Conservation (phyloP, 2,888 invertebrate genomes). For the Drosophila barbarae region DNA sequence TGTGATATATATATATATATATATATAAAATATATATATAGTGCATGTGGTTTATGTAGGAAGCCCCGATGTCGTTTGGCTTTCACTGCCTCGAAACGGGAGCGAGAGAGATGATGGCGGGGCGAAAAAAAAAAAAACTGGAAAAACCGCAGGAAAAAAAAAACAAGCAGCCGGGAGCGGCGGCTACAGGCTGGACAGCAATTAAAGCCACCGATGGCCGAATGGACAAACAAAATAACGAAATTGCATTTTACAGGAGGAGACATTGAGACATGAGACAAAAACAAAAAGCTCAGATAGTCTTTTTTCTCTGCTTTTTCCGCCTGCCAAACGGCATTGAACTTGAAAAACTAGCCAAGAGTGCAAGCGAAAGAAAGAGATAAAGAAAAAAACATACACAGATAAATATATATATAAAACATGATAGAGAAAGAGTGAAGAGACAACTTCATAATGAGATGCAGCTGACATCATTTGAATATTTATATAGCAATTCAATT, state of each 20-base stretch:
- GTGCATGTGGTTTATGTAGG: conserved; percentile 29
- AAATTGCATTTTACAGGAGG: conserved; percentile 64
- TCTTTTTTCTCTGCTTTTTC: conserved; percentile 47
- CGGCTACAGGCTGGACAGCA: conserved; percentile 36
- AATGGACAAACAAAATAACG: conserved; percentile 65
- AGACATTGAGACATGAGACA: conserved; percentile 21
- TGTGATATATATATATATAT: conserved; percentile 2
- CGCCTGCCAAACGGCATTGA: conserved; percentile 68
- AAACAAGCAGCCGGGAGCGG: conserved; percentile 17
- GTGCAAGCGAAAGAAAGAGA: conserved; percentile 3
- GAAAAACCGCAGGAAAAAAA: conserved; percentile 57
- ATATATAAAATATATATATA: conserved; percentile 5
- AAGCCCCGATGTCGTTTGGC: conserved; percentile 52
- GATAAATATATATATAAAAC: conserved; percentile 1
- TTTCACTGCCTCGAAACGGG: conserved; percentile 48
- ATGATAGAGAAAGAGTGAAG: not conserved
- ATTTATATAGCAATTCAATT: conserved; percentile 39
- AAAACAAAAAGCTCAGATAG: not conserved
- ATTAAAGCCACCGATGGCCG: conserved; percentile 57
- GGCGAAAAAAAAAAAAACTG: conserved; percentile 41
- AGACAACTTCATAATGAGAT: conserved; percentile 55
- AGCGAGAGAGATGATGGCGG: not conserved
- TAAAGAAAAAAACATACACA: not conserved
- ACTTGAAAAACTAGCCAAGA: conserved; percentile 64
- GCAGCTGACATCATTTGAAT: conserved; percentile 61